Base-by-base conservation (phyloP, 2,888 invertebrate species). In the Stegophylla sp. region DNA sequence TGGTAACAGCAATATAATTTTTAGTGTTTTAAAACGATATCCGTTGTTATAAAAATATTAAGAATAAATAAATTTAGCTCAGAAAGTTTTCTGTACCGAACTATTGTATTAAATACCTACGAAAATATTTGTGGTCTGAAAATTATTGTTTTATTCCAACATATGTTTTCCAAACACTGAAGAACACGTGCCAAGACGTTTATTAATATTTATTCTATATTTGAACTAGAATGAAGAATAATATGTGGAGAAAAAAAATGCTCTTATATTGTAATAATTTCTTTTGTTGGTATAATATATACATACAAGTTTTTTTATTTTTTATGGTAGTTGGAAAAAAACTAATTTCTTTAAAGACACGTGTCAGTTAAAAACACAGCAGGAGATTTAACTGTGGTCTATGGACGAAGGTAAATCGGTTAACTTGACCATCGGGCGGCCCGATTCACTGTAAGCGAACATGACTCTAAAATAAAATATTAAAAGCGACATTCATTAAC, bases 161-260 rank as follows among this genome's bases (percentile, higher is more conserved):
- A 79, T 63, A 63, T 79, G 79, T 59, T 71, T 79, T 23, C n/a
- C 48, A 17, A 45, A 69, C 17, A 79, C 61, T 59, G 61, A n/a
- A 71, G 59, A 69, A 79, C 79, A 71, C 79, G 79, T 79, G 79
- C 79, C 79, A 71, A 79, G 69, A 61, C 59, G 34, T 23, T 71
- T 71, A 45, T 48, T 79, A 79, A 79, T 79, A 79, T 79, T 79
- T 63, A n/a, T 79, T 71, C 79, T 79, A 79, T 79, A 79, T 63
- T 79, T 69, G 71, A 69, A 79, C 69, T 45, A 79, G 59, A 71
- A 71, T 48, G 51, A 71, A 71, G 53, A 79, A 63, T 69, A 71
- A 79, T 71, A 51, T 63, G 34, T n/a, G 17, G 71, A 23, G 17
- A 79, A 79, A 66, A 45, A 66, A 64, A 64, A 43, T n/a, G n/a